Evolutionary conservation across 2,888 invertebrate genomes (phyloP), one percentile per base, ranked within the genome.

Genomic region (Noctua comes): DNA sequence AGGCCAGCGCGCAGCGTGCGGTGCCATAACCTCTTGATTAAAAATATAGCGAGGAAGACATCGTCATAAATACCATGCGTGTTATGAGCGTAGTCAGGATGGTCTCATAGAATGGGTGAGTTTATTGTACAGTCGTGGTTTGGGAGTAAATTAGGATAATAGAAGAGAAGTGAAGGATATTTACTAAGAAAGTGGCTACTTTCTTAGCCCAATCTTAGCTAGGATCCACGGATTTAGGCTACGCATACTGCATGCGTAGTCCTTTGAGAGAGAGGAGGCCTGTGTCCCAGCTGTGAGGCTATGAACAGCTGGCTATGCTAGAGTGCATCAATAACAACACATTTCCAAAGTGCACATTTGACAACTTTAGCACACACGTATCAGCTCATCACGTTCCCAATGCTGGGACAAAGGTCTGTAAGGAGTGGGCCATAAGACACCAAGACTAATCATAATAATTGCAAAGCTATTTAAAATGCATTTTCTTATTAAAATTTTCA

Each of bases 21-120:
- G 21, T 51, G 1, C 57, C 36, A 66, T 51, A 36, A 77, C 43
- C 48, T 73, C 66, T 77, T 81, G 43, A 82, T 85, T 77, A 82
- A 75, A 65, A 54, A 73, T 76, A 76, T 72, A n/a, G 54, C 46
- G 64, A 70, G 40, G 36, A 69, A 71, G 24, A 54, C 59, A 51
- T 73, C 43, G 40, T 70, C 18, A 65, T 77, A 64, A 51, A 72
- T 71, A 79, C 6, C 40, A 24, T 21, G 31, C 57, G 62, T n/a
- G 64, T 31, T 59, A n/a, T 13, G 64, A 31, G 59, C 27, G 21
- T 18, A n/a, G 57, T 51, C 57, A 62, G 36, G 27, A 46, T 66
- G n/a, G 27, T 51, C 31, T 3, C 43, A n/a, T 66, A n/a, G 10
- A n/a, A 57, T 2, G n/a, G 2, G 24, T 7, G 5, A 68, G 62